Base-by-base conservation (phyloP, 2,888 invertebrate genomes). In the Micoletzkya japonica region DNA sequence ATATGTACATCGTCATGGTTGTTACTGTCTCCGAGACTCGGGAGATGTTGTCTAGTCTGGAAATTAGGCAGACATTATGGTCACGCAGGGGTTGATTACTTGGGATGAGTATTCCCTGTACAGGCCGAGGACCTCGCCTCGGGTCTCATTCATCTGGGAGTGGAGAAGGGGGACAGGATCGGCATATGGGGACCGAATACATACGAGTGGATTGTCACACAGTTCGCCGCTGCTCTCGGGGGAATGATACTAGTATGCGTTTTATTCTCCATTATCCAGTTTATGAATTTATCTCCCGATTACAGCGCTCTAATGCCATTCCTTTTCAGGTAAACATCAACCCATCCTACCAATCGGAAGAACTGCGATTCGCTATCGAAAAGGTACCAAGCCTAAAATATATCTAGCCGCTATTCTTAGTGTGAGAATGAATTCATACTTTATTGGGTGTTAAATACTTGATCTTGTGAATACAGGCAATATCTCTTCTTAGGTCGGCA, bases 131-230 rank as follows among this genome's bases (percentile, higher is more conserved):
- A 88, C 68, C 82, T 93, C 3, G 92, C 92, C 0, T 90, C 91
- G 0, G 91, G 92, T 0, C 87, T 93, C 0, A 79, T 89, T n/a
- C 89, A 89, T 50, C 80, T 92, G 32, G 93, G 93, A 0, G 81
- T 93, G 26, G 85, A 89, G 69, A 88, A 87, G 36, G 92, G 92
- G 0, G 93, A 94, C 82, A 87, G 91, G 10, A 83, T 94, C 2
- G 93, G 91, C 0, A 88, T 94, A 30, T 93, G 92, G 91, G 90
- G 91, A 0, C 64, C 64, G 26, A 66, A 66, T 28, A 66, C 59
- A 87, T 44, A 85, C 90, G 91, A 92, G 83, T 94, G 93, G 93
- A 89, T 91, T 72, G 79, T 92, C 0, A 87, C 90, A 0, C 90
- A 91, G 85, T 87, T 91, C 84, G 93, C 91, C 0, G 90, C 91